Base-by-base conservation (phyloP, 2,888 invertebrate species). In the Ochlodes sylvanus region DNA sequence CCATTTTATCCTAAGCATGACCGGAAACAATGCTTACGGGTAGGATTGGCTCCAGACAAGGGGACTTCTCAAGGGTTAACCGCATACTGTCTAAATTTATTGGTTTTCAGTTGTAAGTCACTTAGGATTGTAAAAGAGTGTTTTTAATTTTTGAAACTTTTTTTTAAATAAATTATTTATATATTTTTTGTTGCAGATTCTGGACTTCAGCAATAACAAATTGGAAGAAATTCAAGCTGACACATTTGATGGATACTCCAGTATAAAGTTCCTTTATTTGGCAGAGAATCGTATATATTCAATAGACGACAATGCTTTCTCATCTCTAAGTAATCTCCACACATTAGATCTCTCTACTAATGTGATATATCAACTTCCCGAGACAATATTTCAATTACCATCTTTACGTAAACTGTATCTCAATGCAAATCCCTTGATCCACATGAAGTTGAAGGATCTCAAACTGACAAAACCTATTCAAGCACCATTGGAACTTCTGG, bases 331-430 rank as follows among this genome's bases (percentile, higher is more conserved):
- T 0, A 87, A 89, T 70, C 83, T 95, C 9, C 89, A 94, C 75
- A 93, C 93, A 0, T 78, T 95, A 64, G 95, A 95, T 74, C 86
- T 95, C 7, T 92, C 94, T 1, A 89, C 88, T 68, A 95, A 95
- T 77, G 93, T 93, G 0, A 87, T 94, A 58, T 76, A 88, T 55
- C 81, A 86, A 38, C 80, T 95, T 0, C 94, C 95, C 0, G 85
- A 85, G 50, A 85, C 85, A 2, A 82, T 94, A 14, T 92, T 96
- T 57, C 93, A 94, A 68, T 77, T 96, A 72, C 94, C 95, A 0
- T 90, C 93, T 0, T 79, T 96, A 69, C 89, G 95, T 63, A 95
- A 95, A 79, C 83, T 96, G 27, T 95, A 95, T 77, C 87, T 96
- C 1, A 91, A 85, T 34, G 86, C 93, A 7, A 95, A 95, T 78